Evolutionary conservation across 2,888 invertebrate genomes (phyloP), one percentile per base, ranked within the genome.

Genomic region (Drosophila rubida): DNA sequence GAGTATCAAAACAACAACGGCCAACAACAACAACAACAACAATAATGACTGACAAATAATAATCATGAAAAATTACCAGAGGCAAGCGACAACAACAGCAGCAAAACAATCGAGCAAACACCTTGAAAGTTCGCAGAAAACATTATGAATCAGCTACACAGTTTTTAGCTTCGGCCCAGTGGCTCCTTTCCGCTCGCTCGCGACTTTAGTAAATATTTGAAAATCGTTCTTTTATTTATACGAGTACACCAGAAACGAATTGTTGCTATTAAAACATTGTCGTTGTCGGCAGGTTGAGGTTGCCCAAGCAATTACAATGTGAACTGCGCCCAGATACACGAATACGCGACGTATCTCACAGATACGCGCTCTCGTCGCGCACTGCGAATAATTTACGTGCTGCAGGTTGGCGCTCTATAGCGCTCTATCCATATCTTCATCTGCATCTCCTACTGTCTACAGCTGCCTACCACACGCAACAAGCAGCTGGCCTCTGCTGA

Each of bases 11-110:
- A 85, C 58, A 66, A 61, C 72, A 65, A 35, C 37, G n/a, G n/a
- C n/a, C n/a, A n/a, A n/a, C n/a, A n/a, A n/a, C n/a, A n/a, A n/a
- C n/a, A 78, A 85, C 58, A 66, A 61, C 72, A 65, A 35, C 37
- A 50, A 65, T 68, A 81, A 80, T 78, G 74, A 84, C 75, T 70
- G 67, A 84, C 66, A 73, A 77, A 76, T 80, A 77, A 76, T 80
- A 76, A 69, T 75, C 69, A 79, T 75, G 72, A 84, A 78, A 71
- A 87, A 83, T 80, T 76, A 75, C 69, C 69, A 60, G 66, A 64
- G 69, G 60, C 80, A 75, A 71, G 71, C 66, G 58, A 58, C 53
- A 71, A 42, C 41, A 51, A 74, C 44, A 65, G 19, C 19, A 67
- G 53, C 67, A 73, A 74, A 74, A 57, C 65, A 78, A 66, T 60